Evolutionary conservation across 2,797 vertebrate species (phyloP).

Genomic region (Gastrophryne carolinensis): DNA sequence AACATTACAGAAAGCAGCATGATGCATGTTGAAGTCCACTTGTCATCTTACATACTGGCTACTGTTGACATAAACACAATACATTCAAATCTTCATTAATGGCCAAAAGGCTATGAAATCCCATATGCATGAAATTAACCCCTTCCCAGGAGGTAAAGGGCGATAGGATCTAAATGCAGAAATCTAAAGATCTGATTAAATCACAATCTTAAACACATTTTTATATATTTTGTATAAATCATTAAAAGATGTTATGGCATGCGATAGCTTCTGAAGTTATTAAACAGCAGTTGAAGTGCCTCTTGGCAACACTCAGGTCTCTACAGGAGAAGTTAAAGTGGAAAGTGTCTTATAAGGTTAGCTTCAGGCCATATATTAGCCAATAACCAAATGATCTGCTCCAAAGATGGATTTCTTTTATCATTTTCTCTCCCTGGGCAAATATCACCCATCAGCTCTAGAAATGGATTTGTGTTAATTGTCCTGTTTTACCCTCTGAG

Average conservation of each 20-base stretch:
- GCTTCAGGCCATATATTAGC: conserved; percentile 43
- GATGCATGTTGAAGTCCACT: background rate
- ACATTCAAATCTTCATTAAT: conserved; percentile 11
- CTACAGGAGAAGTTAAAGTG: conserved; percentile 11
- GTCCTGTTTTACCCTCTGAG: conserved; percentile 37
- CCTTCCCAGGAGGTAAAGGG: background rate
- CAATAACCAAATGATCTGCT: conserved; percentile 51
- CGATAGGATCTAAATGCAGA: too few species aligned
- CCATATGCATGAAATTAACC: conserved; percentile 28
- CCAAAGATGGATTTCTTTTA: conserved; percentile 52
- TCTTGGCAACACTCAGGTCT: conserved; percentile 21
- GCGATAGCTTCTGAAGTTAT: conserved; percentile 15
- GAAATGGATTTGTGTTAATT: conserved; percentile 49
- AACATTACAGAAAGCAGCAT: background rate
- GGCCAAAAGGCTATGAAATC: conserved; percentile 4
- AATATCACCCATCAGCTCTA: conserved; percentile 47
- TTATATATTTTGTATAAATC: conserved; percentile 27
- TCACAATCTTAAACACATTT: too few species aligned
- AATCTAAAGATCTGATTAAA: too few species aligned
- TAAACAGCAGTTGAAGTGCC: conserved; percentile 9
- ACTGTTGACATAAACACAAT: background rate
- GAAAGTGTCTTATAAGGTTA: conserved; percentile 20
- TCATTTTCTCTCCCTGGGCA: conserved; percentile 45
- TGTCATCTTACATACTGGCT: background rate
- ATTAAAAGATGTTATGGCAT: conserved; percentile 17